These are phyloP conservation scores for Tetragonisca angustula DNA, from an alignment of 2,888 invertebrate species.

Conservation along the genomic window DNA sequence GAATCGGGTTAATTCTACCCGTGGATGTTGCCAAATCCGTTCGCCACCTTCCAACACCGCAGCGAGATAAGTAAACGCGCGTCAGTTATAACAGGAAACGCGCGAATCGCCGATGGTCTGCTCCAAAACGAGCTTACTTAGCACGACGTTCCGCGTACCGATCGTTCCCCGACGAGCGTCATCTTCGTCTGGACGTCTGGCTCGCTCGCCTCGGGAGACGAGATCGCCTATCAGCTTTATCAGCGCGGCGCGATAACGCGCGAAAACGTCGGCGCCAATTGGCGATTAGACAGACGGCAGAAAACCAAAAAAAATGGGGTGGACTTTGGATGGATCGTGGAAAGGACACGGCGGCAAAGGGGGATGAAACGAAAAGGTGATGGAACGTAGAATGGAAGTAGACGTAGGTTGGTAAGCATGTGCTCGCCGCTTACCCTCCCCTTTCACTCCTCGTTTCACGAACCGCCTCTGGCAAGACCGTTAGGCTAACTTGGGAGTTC, in stretches of 20 bases:
- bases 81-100: constrained; percentile 13
- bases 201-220: too few relatives aligned
- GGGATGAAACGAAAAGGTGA: constrained; percentile 57
- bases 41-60: background rate
- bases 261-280: too few relatives aligned
- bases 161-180: constrained; percentile 1
- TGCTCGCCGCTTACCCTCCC: constrained; percentile 69
- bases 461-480: constrained; percentile 76
- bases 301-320: too few relatives aligned
- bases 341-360: constrained; percentile 42
- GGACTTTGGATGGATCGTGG: constrained; percentile 48
- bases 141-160: background rate
- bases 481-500: constrained; percentile 84
- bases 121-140: background rate
- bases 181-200: too few relatives aligned
- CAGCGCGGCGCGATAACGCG: too few relatives aligned
- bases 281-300: too few relatives aligned
- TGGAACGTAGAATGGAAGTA: constrained; percentile 50
- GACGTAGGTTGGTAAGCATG: constrained; percentile 70
- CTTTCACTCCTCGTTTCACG: constrained; percentile 57
- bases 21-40: constrained; percentile 3
- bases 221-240: too few relatives aligned
- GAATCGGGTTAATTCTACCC: background rate
- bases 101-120: background rate
- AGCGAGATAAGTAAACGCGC: constrained; percentile 4